A percentile compares a stretch with the other conserved stretches of the same genome.
These are phyloP conservation scores for Semotilus atromaculatus DNA, from an alignment of 2,797 vertebrate genomes.

Conservation along the genomic window DNA sequence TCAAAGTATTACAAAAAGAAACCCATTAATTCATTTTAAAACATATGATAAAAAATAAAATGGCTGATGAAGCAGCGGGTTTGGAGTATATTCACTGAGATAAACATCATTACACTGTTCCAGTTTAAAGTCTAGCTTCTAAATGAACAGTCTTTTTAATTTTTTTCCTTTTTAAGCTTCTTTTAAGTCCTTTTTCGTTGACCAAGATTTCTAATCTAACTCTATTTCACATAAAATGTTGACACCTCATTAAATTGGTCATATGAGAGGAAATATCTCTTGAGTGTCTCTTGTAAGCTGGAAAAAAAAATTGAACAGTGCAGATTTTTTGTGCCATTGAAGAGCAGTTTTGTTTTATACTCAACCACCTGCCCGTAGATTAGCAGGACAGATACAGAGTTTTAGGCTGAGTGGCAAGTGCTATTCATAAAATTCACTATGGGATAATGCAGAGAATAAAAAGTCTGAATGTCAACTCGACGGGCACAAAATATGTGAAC, in stretches of 20 bases:
- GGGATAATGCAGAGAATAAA: constrained; percentile 80
- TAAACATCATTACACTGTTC: constrained; percentile 90
- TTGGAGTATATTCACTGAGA: constrained; percentile 85
- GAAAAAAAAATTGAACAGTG: constrained; percentile 96
- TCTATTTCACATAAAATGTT: constrained; percentile 79
- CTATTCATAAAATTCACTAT: constrained; percentile 88
- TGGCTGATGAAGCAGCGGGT: constrained; percentile 87
- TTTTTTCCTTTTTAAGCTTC: constrained; percentile 49
- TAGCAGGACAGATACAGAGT: constrained; percentile 95
- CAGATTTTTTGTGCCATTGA: constrained; percentile 93
- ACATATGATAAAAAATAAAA: constrained; percentile 82
- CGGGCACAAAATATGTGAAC: constrained; percentile 32
- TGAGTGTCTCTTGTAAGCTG: constrained; percentile 96
- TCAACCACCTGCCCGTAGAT: constrained; percentile 97
- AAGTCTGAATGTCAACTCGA: constrained; percentile 69
- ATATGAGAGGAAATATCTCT: constrained; percentile 94
- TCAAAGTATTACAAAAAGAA: constrained; percentile 81
- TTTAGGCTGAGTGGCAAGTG: constrained; percentile 98
- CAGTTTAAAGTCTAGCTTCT: constrained; percentile 85
- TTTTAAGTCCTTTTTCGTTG: constrained; percentile 48
- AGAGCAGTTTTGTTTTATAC: constrained; percentile 96
- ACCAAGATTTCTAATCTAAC: constrained; percentile 34
- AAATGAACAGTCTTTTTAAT: constrained; percentile 65
- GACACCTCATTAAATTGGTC: constrained; percentile 82
- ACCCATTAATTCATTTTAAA: constrained; percentile 79